These are phyloP conservation scores for Dryobota labecula DNA, from an alignment of 2,888 invertebrate species.

Conservation along the genomic window DNA sequence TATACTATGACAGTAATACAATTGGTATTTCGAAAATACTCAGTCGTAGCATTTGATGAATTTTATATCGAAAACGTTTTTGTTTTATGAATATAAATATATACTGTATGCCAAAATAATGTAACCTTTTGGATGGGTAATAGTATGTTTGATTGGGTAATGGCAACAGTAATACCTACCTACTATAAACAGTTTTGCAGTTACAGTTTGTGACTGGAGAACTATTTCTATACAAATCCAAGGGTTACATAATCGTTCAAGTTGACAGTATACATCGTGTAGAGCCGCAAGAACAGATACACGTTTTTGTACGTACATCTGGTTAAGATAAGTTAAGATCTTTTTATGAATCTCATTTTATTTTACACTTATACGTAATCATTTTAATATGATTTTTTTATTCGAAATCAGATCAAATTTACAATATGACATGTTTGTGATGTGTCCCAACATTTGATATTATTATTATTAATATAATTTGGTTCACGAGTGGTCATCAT, in stretches of 20 bases:
- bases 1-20: conserved; percentile 49
- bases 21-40: conserved; percentile 66
- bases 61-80: conserved; percentile 40
- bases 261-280: conserved; percentile 20
- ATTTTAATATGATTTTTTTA: conserved; percentile 52
- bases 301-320: conserved; percentile 39
- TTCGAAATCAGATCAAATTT: conserved; percentile 31
- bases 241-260: conserved; percentile 33
- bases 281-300: conserved; percentile 53
- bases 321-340: conserved; percentile 61
- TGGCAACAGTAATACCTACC: neutral
- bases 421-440: conserved; percentile 50
- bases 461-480: conserved; percentile 37
- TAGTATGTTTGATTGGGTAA: conserved; percentile 8
- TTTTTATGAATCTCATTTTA: conserved; percentile 76
- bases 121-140: conserved; percentile 27
- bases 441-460: conserved; percentile 30
- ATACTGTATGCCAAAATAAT: conserved; percentile 34
- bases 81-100: conserved; percentile 32
- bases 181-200: neutral
- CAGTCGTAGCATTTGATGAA: conserved; percentile 59
- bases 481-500: conserved; percentile 59
- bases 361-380: conserved; percentile 54
- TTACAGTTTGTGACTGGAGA: conserved; percentile 16
- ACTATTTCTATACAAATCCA: conserved; percentile 10